Evolutionary conservation across 2,888 invertebrate species (phyloP).

Genomic region (Coenonympha arcania): DNA sequence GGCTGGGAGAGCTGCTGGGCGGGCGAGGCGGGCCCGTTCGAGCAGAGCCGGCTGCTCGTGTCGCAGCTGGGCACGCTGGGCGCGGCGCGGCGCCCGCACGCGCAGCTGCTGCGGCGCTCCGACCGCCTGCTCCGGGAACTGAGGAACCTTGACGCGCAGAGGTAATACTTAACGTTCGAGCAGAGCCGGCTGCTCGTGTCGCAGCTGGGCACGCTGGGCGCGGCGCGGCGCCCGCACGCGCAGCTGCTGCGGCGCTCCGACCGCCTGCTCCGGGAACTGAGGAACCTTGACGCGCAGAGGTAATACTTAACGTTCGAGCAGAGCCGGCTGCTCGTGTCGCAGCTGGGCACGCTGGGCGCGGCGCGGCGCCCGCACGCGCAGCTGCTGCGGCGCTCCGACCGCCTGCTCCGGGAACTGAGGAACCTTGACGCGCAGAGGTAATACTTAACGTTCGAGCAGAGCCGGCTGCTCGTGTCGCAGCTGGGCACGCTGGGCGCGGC

Average conservation of each 20-base stretch:
- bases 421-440: slow-evolving; percentile 95
- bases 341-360: slow-evolving; percentile 92
- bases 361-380: slow-evolving; percentile 89
- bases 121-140: slow-evolving; percentile 92
- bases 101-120: slow-evolving; percentile 89
- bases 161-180: slow-evolving; percentile 84
- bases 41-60: slow-evolving; percentile 89
- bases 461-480: slow-evolving; percentile 92
- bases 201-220: slow-evolving; percentile 91
- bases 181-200: slow-evolving; percentile 91
- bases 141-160: slow-evolving; percentile 92
- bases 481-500: slow-evolving; percentile 93
- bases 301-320: slow-evolving; percentile 91
- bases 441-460: slow-evolving; percentile 90
- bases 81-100: slow-evolving; percentile 88
- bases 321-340: slow-evolving; percentile 91
- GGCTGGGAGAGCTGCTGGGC: slow-evolving; percentile 27
- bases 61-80: slow-evolving; percentile 92
- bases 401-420: slow-evolving; percentile 89
- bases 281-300: slow-evolving; percentile 94
- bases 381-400: slow-evolving; percentile 89
- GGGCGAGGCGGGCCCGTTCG: slow-evolving; percentile 77
- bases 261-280: slow-evolving; percentile 88
- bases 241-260: slow-evolving; percentile 92
- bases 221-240: slow-evolving; percentile 88